Base-by-base conservation (phyloP, 2,797 vertebrate species). In the Paratrypauchen microcephalus region DNA sequence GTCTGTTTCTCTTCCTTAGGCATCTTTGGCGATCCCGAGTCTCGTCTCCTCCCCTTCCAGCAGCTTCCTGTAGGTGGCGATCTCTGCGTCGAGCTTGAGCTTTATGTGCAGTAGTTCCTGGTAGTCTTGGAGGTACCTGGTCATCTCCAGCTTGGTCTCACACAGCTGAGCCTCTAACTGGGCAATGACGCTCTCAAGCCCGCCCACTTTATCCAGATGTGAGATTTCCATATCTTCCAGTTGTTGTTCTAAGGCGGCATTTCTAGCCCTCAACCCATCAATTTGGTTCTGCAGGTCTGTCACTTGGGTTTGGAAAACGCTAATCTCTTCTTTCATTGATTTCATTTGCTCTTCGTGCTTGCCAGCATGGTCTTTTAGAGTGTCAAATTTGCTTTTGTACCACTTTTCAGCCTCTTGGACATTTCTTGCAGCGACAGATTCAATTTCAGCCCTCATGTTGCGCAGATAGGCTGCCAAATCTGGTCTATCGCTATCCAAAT, bases 361-460 rank as follows among this genome's bases (percentile, higher is more conserved):
- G 74, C 83, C 78, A 1, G 94, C 93, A 0, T 93, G 91, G 55
- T 88, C 86, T 68, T 95, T 95, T 24, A 95, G 91, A 0, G 90
- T 91, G 74, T 94, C 91, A 6, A 95, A 94, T 76, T 95, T 95
- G 81, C 83, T 82, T 82, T 95, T 95, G 91, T 95, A 95, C 94
- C 94, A 95, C 69, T 93, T 94, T 81, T 95, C 94, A 0, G 94
- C 94, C 67, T 95, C 94, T 78, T 94, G 90, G 74, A 95, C 92
- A 0, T 94, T 95, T 45, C 91, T 91, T 24, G 92, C 87, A 0
- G 94, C 92, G 0, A 94, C 93, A 0, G 92, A 73, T 72, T 95
- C 94, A 1, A 95, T 94, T 82, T 95, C 91, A 5, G 81, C 73
- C 0, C 93, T 91, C 80, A 88, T 91, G 78, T 86, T 88, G 19